phyloP scores from a whole-genome alignment of 1,140 invertebrate genomes.

The Drosophila nikananu region DNA sequence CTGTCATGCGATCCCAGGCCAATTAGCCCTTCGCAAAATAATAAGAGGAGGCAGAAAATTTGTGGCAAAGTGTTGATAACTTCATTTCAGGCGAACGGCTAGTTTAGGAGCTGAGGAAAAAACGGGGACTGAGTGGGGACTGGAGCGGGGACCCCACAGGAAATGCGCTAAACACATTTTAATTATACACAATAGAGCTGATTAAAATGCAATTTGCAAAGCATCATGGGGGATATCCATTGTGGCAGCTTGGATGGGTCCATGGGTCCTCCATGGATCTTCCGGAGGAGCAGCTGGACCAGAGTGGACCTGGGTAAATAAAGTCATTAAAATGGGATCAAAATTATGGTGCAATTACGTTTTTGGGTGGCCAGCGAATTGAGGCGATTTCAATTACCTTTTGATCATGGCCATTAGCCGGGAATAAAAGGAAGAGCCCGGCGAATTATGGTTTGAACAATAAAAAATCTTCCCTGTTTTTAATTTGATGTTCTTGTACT shows the following conservation, averaged over 20 bases:
- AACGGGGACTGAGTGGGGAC: too few relatives aligned
- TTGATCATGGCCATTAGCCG: slow-evolving; percentile 53
- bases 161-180: slow-evolving; percentile 79
- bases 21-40: slow-evolving; percentile 41
- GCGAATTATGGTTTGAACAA: slow-evolving; percentile 20
- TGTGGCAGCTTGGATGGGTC: slow-evolving; percentile 15
- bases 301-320: slow-evolving; percentile 52
- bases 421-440: slow-evolving; percentile 27
- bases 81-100: slow-evolving; percentile 65
- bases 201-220: slow-evolving; percentile 78
- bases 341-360: slow-evolving; percentile 77
- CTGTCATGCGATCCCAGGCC: slow-evolving; percentile 40
- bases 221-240: slow-evolving; percentile 42
- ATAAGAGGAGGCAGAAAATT: slow-evolving; percentile 26
- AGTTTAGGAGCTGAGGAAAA: slow-evolving; percentile 44
- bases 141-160: slow-evolving; percentile 54
- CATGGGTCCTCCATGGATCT: slow-evolving; percentile 5
- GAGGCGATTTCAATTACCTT: slow-evolving; percentile 66
- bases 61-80: slow-evolving; percentile 74
- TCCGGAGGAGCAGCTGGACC: slow-evolving; percentile 18
- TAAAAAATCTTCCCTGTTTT: slow-evolving; percentile 6
- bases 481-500: neutral
- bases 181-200: slow-evolving; percentile 77
- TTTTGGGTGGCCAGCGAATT: slow-evolving; percentile 71
- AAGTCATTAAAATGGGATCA: slow-evolving; percentile 84